Percentiles rank a stretch among this genome's conserved stretches.
phyloP scores from a whole-genome alignment of 2,888 invertebrate species.

The Drosophila siamana region DNA sequence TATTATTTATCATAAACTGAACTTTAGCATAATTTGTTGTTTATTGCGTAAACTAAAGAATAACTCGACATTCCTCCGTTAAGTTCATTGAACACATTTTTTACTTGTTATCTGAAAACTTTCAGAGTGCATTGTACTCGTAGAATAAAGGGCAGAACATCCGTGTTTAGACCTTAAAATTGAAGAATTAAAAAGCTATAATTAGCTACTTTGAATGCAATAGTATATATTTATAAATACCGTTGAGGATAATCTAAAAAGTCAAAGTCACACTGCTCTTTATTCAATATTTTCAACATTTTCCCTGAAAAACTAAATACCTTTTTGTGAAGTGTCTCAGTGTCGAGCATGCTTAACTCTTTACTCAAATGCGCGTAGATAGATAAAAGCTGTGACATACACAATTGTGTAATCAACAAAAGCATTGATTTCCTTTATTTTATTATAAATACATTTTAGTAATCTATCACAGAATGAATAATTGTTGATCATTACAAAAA shows the following conservation, averaged over 20 bases:
- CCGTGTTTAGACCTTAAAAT: too few species aligned
- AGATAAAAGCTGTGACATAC: constrained; percentile 4
- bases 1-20: constrained; percentile 2
- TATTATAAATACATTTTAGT: constrained; percentile 3
- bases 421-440: constrained; percentile 4
- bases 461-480: constrained; percentile 3
- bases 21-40: constrained; percentile 5
- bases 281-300: too few species aligned
- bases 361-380: not conserved
- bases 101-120: not conserved
- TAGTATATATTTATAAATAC: too few species aligned
- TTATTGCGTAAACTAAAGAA: not conserved
- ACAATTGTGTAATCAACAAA: not conserved
- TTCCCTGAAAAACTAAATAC: too few species aligned
- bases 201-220: too few species aligned
- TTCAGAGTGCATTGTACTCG: not conserved
- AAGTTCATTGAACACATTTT: constrained; percentile 4
- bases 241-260: too few species aligned
- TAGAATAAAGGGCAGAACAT: too few species aligned
- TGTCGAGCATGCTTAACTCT: not conserved
- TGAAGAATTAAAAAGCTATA: too few species aligned
- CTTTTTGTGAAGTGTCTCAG: not conserved
- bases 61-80: not conserved
- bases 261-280: too few species aligned
- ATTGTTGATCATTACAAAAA: constrained; percentile 12